These are phyloP conservation scores for Coregonus sp. DNA, from an alignment of 2,797 vertebrate genomes.

Conservation along the genomic window DNA sequence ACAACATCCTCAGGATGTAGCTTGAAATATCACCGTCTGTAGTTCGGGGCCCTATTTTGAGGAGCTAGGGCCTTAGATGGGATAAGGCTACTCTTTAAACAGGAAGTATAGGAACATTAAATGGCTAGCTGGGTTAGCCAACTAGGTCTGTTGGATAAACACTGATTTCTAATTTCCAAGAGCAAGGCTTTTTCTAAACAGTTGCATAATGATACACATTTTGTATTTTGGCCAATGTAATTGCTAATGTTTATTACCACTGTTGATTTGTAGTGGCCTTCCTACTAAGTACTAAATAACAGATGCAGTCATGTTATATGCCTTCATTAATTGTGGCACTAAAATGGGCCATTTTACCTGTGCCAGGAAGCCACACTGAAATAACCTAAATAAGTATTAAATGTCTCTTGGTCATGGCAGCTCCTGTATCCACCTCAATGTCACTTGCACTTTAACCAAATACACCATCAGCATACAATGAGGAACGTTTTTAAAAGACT, in stretches of 20 bases:
- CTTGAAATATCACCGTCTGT: background rate
- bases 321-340: background rate
- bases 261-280: background rate
- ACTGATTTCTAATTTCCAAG: background rate
- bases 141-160: slow-evolving; percentile 12
- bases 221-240: background rate
- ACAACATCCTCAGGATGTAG: background rate
- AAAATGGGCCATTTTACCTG: background rate
- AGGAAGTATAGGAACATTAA: slow-evolving; percentile 58
- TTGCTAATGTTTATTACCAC: background rate
- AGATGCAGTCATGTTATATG: background rate
- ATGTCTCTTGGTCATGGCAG: background rate
- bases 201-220: background rate
- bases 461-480: slow-evolving; percentile 10
- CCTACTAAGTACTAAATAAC: background rate
- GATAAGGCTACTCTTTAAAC: slow-evolving; percentile 69
- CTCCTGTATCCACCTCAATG: background rate
- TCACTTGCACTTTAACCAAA: slow-evolving; percentile 24
- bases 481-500: background rate
- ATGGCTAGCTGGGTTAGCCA: too few relatives aligned
- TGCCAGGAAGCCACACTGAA: background rate
- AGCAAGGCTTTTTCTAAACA: background rate
- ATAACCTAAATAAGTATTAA: background rate
- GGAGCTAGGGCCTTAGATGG: slow-evolving; percentile 55
- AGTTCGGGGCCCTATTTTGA: too few relatives aligned